Base-by-base conservation (phyloP, 2,888 invertebrate genomes). In the Cephus nigrinus region DNA sequence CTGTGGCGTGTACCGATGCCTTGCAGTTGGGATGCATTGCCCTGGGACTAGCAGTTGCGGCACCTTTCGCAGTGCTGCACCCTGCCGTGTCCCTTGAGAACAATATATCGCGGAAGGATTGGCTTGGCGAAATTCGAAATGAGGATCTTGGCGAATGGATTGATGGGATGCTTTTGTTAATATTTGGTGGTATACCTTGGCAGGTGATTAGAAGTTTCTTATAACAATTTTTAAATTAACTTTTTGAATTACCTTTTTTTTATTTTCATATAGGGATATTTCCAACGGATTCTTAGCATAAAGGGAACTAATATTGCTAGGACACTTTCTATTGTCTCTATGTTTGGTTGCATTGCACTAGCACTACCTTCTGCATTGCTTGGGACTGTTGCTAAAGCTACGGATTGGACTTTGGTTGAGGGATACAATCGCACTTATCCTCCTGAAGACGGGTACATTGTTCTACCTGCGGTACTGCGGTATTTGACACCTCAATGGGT, bases 1-100 rank as follows among this genome's bases (percentile, higher is more conserved):
- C 95, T 30, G 95, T 95, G 31, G 94, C 95, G 0, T 95, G 95
- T 90, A 95, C 95, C n/a, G 95, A 95, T 86, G 95, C 94, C 78
- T 92, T 95, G 78, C 95, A 95, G 88, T 92, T 95, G 71, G 93
- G 93, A 84, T 95, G 94, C 89, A 95, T 95, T 81, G 93, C 94
- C 85, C 87, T 95, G 78, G 95, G 95, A 75, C 89, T 96, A 92
- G 95, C 94, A 84, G 92, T 95, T 75, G 94, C 94, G 80, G 93
- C 94, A 73, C 95, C 95, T 69, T 95, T 94, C 86, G 94, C 94
- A 3, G 89, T 94, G 83, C 88, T 92, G 3, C 92, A 94, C 86
- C 92, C 93, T n/a, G 93, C 94, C 12, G 94, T 94, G 1, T 88
- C 89, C 11, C 84, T 89, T 74, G 88, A 90, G 75, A 88, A 86